Conservation (phyloP, 1,140 invertebrate genomes). For the Nilaparvata lugens region DNA sequence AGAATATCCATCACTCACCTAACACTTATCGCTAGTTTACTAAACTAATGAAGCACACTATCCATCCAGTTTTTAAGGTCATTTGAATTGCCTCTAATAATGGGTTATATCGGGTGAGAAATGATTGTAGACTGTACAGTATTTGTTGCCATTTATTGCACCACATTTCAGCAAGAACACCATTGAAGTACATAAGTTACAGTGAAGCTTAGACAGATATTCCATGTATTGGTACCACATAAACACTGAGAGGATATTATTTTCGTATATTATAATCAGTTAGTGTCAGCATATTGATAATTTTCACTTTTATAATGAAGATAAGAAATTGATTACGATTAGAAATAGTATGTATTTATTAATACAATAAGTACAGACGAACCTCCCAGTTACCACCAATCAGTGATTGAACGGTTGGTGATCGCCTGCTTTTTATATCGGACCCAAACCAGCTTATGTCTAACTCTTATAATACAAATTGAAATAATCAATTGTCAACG, state of each 20-base stretch:
- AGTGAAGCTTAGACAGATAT: conserved; percentile 17
- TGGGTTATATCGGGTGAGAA: too few species aligned
- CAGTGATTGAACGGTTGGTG: conserved; percentile 5
- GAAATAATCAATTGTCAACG: background rate
- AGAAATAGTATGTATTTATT: conserved; percentile 5
- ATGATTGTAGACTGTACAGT: too few species aligned
- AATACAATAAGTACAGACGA: conserved; percentile 11
- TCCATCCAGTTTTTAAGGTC: too few species aligned
- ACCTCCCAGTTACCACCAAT: conserved; percentile 14
- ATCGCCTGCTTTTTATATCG: conserved; percentile 19
- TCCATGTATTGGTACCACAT: conserved; percentile 9
- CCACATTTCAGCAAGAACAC: conserved; percentile 22
- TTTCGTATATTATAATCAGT: too few species aligned
- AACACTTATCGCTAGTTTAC: too few species aligned
- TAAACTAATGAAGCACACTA: too few species aligned
- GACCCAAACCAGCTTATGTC: conserved; percentile 23
- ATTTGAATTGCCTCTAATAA: too few species aligned
- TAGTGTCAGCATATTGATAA: too few species aligned
- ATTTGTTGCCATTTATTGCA: conserved; percentile 19
- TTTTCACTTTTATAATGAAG: background rate
- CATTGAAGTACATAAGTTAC: conserved; percentile 15
- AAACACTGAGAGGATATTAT: background rate
- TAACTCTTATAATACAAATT: conserved; percentile 9
- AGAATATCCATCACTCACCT: too few species aligned
- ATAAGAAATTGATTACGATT: conserved; percentile 5